Base-by-base conservation (phyloP, 2,113 vertebrate species). In the Pseudorhombus dupliciocellatus region DNA sequence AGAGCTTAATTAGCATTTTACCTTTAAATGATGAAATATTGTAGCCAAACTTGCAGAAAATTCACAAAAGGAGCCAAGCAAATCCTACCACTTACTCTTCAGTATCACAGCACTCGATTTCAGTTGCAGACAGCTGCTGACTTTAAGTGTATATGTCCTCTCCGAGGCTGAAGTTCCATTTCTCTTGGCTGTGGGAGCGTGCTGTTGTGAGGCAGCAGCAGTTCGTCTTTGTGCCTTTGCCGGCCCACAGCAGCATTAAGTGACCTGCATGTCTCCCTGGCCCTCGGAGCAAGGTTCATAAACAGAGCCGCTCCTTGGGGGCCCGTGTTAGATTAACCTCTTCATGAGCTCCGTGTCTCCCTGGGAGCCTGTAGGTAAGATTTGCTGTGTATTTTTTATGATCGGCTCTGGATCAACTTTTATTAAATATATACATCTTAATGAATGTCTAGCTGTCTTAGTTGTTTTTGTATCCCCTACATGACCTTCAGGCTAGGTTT, bases 251-350 rank as follows among this genome's bases (percentile, higher is more conserved):
- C 83, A 73, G 68, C 67, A 61, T 67, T 60, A 70, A 58, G 76
- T 50, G 79, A 77, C 77, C 75, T 44, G 46, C 20, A n/a, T 50
- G 20, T 50, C 5, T n/a, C 46, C 46, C 46, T n/a, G 0, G 4
- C 75, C 50, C 25, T 58, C 25, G 62, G 18, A 7, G 58, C 48
- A 80, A 60, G 66, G 52, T 79, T 77, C 70, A 68, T 16, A 80
- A 82, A 81, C 78, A 84, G 30, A 68, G 59, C 48, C 16, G 1
- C 55, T 83, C 52, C 25, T 46, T 37, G 40, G 59, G 77, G 80
- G 30, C 26, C 65, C 3, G 14, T 30, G 70, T 51, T 28, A 28
- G n/a, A 52, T 55, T 9, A 48, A 37, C 22, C 26, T 28, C 68
- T 57, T 44, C 0, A 1, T 63, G 56, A 70, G n/a, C 61, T 55